Conservation (phyloP, 2,113 vertebrate species). For the Oreotrochilus melanogaster region DNA sequence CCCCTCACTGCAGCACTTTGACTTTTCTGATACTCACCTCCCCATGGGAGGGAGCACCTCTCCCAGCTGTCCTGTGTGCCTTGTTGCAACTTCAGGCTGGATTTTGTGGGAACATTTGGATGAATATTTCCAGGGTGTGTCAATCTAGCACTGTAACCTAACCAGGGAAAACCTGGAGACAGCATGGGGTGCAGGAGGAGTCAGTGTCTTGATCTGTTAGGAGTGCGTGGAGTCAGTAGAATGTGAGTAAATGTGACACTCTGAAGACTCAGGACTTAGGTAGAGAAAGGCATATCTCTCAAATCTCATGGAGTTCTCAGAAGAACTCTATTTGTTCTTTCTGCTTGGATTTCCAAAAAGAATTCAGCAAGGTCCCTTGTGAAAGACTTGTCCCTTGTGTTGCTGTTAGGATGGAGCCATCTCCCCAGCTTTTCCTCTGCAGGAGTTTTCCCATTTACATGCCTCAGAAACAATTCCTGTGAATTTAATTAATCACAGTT, state of each 20-base stretch:
- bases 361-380: neutral
- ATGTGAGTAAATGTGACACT: neutral
- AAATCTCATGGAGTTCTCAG: neutral
- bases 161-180: neutral
- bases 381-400: neutral
- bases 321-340: neutral
- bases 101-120: neutral
- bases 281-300: neutral
- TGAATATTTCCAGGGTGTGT: neutral
- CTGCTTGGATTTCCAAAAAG: neutral
- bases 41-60: neutral
- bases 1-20: neutral
- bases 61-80: neutral
- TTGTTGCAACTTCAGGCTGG: neutral
- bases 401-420: neutral
- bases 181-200: neutral
- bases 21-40: neutral
- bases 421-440: slow-evolving; percentile 36
- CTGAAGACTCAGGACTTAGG: neutral
- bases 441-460: slow-evolving; percentile 57
- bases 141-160: neutral
- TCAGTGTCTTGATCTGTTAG: neutral
- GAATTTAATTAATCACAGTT: slow-evolving; percentile 24
- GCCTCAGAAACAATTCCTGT: slow-evolving; percentile 54
- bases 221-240: neutral